These are phyloP conservation scores for Paralinhomoeus sp. DNA, from an alignment of 2,888 invertebrate species.

Conservation along the genomic window DNA sequence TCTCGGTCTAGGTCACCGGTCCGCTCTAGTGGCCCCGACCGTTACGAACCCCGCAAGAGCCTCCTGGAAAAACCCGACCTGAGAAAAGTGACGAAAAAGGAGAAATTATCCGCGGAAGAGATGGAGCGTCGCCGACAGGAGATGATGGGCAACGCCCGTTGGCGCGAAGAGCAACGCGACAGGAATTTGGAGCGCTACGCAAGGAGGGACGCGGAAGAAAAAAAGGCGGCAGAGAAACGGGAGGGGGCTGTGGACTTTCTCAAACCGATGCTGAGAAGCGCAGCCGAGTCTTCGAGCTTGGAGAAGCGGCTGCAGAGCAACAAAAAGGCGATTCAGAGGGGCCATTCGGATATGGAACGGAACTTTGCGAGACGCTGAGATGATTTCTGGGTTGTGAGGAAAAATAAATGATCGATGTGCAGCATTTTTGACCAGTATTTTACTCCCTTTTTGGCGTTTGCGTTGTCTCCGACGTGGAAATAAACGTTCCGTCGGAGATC, in stretches of 20 bases:
- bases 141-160: constrained; percentile 57
- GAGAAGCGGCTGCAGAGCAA: constrained; percentile 65
- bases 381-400: too few species aligned
- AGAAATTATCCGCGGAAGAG: constrained; percentile 28
- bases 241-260: constrained; percentile 16
- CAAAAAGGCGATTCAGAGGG: constrained; percentile 65
- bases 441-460: too few species aligned
- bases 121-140: constrained; percentile 46
- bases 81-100: not conserved
- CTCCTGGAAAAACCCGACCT: not conserved
- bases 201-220: constrained; percentile 17
- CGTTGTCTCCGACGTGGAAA: too few species aligned
- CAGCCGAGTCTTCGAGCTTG: constrained; percentile 45
- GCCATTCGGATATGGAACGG: constrained; percentile 50
- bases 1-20: too few species aligned
- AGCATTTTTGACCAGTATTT: too few species aligned
- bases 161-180: constrained; percentile 29
- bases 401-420: too few species aligned
- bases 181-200: constrained; percentile 27
- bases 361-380: constrained; percentile 42
- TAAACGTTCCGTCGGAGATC: too few species aligned
- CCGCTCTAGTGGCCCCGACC: too few species aligned
- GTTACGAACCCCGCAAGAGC: too few species aligned
- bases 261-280: constrained; percentile 42
- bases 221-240: constrained; percentile 23